phyloP scores from a whole-genome alignment of 2,797 vertebrate species.

The Spondyliosoma cantharus region DNA sequence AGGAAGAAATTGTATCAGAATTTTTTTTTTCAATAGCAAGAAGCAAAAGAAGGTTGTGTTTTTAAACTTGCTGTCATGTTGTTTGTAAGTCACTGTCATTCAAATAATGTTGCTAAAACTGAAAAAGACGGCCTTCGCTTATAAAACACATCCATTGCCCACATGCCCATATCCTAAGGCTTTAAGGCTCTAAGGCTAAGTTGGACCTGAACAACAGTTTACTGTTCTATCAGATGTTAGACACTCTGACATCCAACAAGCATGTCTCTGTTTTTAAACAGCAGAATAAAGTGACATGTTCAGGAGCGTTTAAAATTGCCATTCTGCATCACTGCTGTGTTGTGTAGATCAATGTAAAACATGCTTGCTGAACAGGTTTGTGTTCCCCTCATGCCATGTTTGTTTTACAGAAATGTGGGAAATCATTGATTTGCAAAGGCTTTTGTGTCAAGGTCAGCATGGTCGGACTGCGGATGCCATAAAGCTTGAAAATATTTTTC shows the following conservation, averaged over 20 bases:
- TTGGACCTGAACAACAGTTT: constrained; percentile 6
- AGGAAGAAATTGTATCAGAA: too few relatives aligned
- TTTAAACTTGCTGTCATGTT: background rate
- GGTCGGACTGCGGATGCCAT: constrained; percentile 19
- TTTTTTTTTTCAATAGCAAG: background rate
- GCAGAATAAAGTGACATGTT: background rate
- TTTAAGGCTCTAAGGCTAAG: background rate
- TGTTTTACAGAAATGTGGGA: constrained; percentile 13
- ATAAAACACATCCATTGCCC: background rate
- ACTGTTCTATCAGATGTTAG: background rate
- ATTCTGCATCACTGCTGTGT: background rate
- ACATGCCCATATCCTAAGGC: constrained; percentile 1
- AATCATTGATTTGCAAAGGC: constrained; percentile 11
- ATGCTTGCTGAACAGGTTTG: background rate
- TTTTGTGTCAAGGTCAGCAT: constrained; percentile 15
- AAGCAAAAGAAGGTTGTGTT: background rate
- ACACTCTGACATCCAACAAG: constrained; percentile 16
- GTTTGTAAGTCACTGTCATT: constrained; percentile 5
- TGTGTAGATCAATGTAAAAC: background rate
- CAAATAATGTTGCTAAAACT: constrained; percentile 21
- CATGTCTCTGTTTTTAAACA: background rate
- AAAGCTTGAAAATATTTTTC: constrained; percentile 14
- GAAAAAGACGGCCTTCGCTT: background rate
- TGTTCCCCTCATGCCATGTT: background rate
- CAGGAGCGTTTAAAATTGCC: background rate